Percentiles rank a stretch among this genome's conserved stretches.
phyloP scores from a whole-genome alignment of 2,797 vertebrate species.

The Myiothlypis coronata region DNA sequence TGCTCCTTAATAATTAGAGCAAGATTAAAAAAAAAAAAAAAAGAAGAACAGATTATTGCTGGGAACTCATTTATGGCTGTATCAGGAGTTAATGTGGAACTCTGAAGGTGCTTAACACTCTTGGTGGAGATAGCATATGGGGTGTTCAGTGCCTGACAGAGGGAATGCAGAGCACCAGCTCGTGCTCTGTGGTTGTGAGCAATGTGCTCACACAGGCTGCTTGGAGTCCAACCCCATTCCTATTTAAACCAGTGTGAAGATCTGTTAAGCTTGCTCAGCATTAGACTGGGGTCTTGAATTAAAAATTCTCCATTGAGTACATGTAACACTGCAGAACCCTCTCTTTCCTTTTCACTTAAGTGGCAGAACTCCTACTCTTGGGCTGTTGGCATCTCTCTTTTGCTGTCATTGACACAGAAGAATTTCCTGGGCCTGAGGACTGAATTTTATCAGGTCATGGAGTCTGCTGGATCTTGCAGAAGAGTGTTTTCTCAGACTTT shows the following conservation, averaged over 20 bases:
- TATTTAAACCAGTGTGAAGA: not conserved
- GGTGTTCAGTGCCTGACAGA: not conserved
- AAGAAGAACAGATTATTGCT: not conserved
- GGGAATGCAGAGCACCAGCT: not conserved
- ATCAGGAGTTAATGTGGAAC: not conserved
- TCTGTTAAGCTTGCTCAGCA: not conserved
- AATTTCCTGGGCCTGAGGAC: not conserved
- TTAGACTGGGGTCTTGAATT: not conserved
- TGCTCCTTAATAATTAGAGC: constrained; percentile 36
- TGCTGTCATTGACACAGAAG: not conserved
- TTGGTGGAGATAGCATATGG: not conserved
- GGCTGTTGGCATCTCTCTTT: not conserved
- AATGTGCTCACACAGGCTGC: not conserved
- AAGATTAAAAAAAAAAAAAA: not conserved
- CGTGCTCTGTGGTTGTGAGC: not conserved
- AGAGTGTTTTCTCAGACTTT: not conserved
- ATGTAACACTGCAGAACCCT: not conserved
- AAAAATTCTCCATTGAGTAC: not conserved
- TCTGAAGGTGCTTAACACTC: constrained; percentile 24
- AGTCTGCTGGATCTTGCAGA: not conserved
- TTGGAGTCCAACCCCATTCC: not conserved
- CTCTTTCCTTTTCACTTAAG: not conserved
- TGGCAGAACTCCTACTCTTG: not conserved
- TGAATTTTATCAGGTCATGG: not conserved
- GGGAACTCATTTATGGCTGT: not conserved